Evolutionary conservation across 2,888 invertebrate genomes (phyloP).

Genomic region (Aphidoletes aphidimyza): DNA sequence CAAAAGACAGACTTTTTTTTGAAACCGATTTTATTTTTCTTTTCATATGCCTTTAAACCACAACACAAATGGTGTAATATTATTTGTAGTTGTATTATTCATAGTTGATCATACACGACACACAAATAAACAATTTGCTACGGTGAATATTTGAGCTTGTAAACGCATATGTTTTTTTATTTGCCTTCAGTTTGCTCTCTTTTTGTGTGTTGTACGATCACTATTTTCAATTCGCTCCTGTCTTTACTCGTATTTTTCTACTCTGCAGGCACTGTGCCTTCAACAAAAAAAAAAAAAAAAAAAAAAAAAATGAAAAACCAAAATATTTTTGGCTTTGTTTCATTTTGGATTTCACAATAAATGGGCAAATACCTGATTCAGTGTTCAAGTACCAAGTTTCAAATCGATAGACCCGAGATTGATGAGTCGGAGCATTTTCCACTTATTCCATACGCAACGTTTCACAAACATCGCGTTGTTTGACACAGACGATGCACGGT

Average conservation of each 20-base stretch:
- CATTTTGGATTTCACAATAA: slow-evolving; percentile 14
- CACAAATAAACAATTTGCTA: background rate
- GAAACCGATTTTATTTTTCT: background rate
- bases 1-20: too few relatives aligned
- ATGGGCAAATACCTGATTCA: slow-evolving; percentile 22
- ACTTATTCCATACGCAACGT: too few relatives aligned
- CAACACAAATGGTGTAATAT: background rate
- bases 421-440: too few relatives aligned
- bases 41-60: background rate
- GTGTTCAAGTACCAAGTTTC: background rate
- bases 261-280: background rate
- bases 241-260: background rate
- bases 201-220: background rate
- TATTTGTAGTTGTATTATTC: background rate
- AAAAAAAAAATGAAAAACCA: too few relatives aligned
- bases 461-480: too few relatives aligned
- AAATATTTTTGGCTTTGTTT: too few relatives aligned
- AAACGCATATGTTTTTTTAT: background rate
- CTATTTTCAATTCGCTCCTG: background rate
- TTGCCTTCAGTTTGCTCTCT: background rate
- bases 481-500: too few relatives aligned
- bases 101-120: background rate
- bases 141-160: background rate
- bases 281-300: too few relatives aligned
- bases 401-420: background rate